Percentiles rank a stretch among this genome's conserved stretches.
Evolutionary conservation across 2,113 vertebrate genomes (phyloP).

Genomic region (Trinectes maculatus): DNA sequence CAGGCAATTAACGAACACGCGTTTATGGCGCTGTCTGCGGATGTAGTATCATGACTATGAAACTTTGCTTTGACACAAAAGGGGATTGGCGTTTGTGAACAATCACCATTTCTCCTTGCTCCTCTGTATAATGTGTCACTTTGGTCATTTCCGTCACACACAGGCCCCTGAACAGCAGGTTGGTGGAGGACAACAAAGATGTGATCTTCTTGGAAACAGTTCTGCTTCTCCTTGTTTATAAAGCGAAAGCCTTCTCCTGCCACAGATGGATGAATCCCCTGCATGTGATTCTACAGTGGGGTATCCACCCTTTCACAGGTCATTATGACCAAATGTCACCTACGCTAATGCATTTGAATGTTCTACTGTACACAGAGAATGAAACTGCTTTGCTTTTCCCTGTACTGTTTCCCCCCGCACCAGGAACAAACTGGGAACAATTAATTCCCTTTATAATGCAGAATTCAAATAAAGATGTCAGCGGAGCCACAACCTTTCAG

Average conservation of each 20-base stretch:
- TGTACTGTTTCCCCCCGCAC: not conserved
- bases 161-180: not conserved
- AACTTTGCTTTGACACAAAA: no score
- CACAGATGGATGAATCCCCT: conserved; percentile 58
- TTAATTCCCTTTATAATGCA: conserved; percentile 22
- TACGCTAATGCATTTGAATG: conserved; percentile 40
- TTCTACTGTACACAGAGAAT: conserved; percentile 10
- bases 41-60: no score
- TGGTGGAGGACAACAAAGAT: conserved; percentile 21
- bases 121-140: not conserved
- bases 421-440: conserved; percentile 36
- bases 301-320: conserved; percentile 58
- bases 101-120: not conserved
- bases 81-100: not conserved
- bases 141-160: not conserved
- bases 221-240: conserved; percentile 34
- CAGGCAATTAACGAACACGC: conserved; percentile 48
- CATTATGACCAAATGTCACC: conserved; percentile 61
- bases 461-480: conserved; percentile 60
- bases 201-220: conserved; percentile 40
- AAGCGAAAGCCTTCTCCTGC: conserved; percentile 56
- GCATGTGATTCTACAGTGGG: conserved; percentile 53
- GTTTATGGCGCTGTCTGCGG: conserved; percentile 25
- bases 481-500: conserved; percentile 54
- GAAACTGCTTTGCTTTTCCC: conserved; percentile 1